phyloP scores from a whole-genome alignment of 2,888 invertebrate genomes.

The Chloroclystis v-ata region DNA sequence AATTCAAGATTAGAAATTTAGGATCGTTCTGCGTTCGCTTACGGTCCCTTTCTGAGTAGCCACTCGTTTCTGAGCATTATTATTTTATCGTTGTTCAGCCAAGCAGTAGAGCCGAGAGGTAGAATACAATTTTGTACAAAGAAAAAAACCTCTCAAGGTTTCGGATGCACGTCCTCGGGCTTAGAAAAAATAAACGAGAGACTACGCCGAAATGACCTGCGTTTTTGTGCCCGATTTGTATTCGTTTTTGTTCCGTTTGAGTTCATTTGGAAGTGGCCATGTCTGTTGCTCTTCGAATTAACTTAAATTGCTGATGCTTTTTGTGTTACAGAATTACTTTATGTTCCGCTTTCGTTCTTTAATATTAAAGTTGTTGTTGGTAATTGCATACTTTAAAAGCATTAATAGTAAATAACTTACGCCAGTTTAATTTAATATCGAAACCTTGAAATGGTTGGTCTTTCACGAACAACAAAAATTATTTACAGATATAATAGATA shows the following conservation, averaged over 20 bases:
- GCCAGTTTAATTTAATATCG: too few relatives aligned
- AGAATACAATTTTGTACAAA: slow-evolving; percentile 60
- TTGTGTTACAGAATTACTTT: slow-evolving; percentile 55
- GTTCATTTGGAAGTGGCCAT: slow-evolving; percentile 77
- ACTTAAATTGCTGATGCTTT: slow-evolving; percentile 70
- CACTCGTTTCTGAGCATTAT: slow-evolving; percentile 56
- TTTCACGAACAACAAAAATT: too few relatives aligned
- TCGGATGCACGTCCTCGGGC: slow-evolving; percentile 74
- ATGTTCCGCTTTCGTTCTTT: slow-evolving; percentile 47
- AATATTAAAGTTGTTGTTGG: too few relatives aligned
- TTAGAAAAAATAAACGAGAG: slow-evolving; percentile 75
- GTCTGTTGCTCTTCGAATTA: slow-evolving; percentile 76
- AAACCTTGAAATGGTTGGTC: too few relatives aligned
- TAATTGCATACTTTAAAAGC: too few relatives aligned
- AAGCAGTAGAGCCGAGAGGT: slow-evolving; percentile 65
- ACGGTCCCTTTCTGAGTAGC: slow-evolving; percentile 60
- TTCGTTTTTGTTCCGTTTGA: slow-evolving; percentile 76
- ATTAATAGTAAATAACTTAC: too few relatives aligned
- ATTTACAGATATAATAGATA: too few relatives aligned
- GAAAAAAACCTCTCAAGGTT: slow-evolving; percentile 65
- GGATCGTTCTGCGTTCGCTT: slow-evolving; percentile 57
- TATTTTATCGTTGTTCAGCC: slow-evolving; percentile 71
- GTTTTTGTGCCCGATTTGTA: slow-evolving; percentile 76
- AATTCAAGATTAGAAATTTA: slow-evolving; percentile 69
- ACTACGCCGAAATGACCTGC: slow-evolving; percentile 75